Base-by-base conservation (phyloP, 1,140 invertebrate genomes). In the Zaprionus ghesquierei region DNA sequence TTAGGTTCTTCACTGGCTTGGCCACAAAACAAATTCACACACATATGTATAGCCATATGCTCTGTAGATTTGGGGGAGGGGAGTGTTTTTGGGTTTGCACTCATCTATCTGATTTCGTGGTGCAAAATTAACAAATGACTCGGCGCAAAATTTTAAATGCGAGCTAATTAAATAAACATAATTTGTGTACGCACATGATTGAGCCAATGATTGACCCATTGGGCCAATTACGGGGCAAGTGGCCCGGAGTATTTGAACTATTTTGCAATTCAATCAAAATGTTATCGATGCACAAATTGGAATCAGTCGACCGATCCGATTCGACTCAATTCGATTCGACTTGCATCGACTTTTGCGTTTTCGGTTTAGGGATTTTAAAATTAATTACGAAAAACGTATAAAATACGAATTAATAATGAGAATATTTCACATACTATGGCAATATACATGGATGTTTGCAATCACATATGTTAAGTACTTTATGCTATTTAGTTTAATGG, bases 81-180 rank as follows among this genome's bases (percentile, higher is more conserved):
- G 2, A 15, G 15, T 33, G 20, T n/a, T 22, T 6, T 15, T 38
- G n/a, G n/a, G n/a, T 12, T 38, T 25, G 18, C 15, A 8, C 1
- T 6, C 20, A 1, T 41, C 29, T 62, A 8, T 13, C n/a, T 10
- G 25, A 27, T 71, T 51, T 65, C 44, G 31, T 8, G 49, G 27
- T 20, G 23, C 27, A 13, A 35, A 72, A 72, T 60, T 53, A 71
- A 23, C 46, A 35, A 54, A 49, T 59, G 31, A 31, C 53, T 61
- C 25, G 25, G 35, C 59, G 29, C 35, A n/a, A 50, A 49, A 64
- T 72, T 72, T 70, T 50, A 78, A n/a, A 69, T 82, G 56, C 49
- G 41, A 68, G 53, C 79, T 68, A 84, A 84, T 84, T 80, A 80
- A 84, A 85, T 85, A 65, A 76, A 66, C 61, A 84, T 63, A 73